phyloP scores from a whole-genome alignment of 1,140 invertebrate genomes.

The Solen grandis region DNA sequence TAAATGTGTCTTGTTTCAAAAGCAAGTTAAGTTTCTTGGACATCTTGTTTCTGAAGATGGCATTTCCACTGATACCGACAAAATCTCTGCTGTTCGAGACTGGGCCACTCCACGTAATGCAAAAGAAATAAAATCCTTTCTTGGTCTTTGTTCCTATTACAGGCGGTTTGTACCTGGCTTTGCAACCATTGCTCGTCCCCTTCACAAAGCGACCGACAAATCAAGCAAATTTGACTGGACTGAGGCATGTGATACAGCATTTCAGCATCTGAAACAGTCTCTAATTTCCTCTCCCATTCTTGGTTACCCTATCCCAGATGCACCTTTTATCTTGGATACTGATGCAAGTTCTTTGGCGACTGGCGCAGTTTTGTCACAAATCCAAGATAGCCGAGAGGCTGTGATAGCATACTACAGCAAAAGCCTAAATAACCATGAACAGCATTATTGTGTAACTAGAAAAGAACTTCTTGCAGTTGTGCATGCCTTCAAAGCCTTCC shows the following conservation, averaged over 20 bases:
- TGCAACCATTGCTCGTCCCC: slow-evolving; percentile 60
- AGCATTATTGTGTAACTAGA: slow-evolving; percentile 58
- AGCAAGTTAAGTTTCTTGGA: slow-evolving; percentile 64
- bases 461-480: slow-evolving; percentile 58
- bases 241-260: slow-evolving; percentile 44
- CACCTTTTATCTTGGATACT: too few relatives aligned
- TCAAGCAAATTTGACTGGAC: slow-evolving; percentile 31
- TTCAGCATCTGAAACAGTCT: slow-evolving; percentile 50
- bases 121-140: slow-evolving; percentile 68
- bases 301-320: not conserved
- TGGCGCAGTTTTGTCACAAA: slow-evolving; percentile 69
- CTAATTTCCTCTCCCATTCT: slow-evolving; percentile 45
- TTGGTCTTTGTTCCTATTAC: slow-evolving; percentile 69
- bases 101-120: slow-evolving; percentile 68
- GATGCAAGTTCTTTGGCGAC: slow-evolving; percentile 73
- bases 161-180: slow-evolving; percentile 65
- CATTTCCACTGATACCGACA: slow-evolving; percentile 64
- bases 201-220: slow-evolving; percentile 53
- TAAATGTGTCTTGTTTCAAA: slow-evolving; percentile 80
- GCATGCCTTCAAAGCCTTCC: slow-evolving; percentile 37
- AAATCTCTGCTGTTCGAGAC: slow-evolving; percentile 69
- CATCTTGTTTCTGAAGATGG: slow-evolving; percentile 66
- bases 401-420: slow-evolving; percentile 41
- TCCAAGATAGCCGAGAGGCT: slow-evolving; percentile 43
- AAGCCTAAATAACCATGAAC: slow-evolving; percentile 46